phyloP scores from a whole-genome alignment of 92 coral and sea anemone genomes.

The Bergia sp. region DNA sequence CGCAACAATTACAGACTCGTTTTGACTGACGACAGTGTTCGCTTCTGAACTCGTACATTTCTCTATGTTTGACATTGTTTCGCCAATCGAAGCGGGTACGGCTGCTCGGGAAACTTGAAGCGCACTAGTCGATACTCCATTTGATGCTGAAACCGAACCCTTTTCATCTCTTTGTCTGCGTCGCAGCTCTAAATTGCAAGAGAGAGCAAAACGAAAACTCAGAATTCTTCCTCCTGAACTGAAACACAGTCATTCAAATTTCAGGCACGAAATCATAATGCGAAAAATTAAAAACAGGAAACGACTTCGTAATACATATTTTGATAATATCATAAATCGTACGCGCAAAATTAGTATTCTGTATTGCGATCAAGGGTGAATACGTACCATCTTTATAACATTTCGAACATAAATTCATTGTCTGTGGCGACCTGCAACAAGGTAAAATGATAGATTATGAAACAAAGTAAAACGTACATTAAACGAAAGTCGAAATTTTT shows the following conservation, averaged over 20 bases:
- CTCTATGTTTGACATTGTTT: constrained; percentile 50
- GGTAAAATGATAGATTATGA: neutral
- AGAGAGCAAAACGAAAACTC: neutral
- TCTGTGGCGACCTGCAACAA: constrained; percentile 75
- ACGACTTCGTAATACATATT: neutral
- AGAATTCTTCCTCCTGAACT: neutral
- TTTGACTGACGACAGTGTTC: constrained; percentile 9
- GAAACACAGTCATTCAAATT: too few species aligned
- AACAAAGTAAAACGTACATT: constrained; percentile 15
- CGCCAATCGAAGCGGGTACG: constrained; percentile 31
- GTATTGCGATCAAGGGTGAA: neutral
- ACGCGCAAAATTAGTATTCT: neutral
- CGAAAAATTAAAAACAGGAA: constrained; percentile 21
- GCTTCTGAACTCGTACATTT: constrained; percentile 50
- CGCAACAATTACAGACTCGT: constrained; percentile 13
- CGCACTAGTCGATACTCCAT: constrained; percentile 21
- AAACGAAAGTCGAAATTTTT: neutral
- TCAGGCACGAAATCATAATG: neutral
- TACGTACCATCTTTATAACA: constrained; percentile 87
- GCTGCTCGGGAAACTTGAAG: constrained; percentile 15
- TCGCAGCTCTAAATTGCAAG: constrained; percentile 44
- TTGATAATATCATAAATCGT: neutral
- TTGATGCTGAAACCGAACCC: constrained; percentile 29
- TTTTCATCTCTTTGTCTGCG: constrained; percentile 50
- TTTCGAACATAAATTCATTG: constrained; percentile 85